These are phyloP conservation scores for Petrocephalus zakoni DNA, from an alignment of 2,113 vertebrate species.

Conservation along the genomic window DNA sequence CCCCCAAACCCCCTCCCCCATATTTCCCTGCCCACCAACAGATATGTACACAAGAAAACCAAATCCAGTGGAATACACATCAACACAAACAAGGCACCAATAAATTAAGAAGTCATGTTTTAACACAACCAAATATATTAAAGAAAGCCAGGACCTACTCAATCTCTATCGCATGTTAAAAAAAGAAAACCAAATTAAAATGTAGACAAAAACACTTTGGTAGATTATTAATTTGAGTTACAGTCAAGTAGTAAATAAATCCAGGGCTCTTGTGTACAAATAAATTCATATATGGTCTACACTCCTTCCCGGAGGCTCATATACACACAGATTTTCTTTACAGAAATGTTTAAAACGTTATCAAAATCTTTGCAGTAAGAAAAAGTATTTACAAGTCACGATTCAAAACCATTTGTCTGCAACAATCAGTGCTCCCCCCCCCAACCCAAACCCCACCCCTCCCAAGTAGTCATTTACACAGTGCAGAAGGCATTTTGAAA, in stretches of 20 bases:
- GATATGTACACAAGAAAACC: conserved; percentile 52
- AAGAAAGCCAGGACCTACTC: conserved; percentile 63
- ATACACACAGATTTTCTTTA: conserved; percentile 57
- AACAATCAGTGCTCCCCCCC: conserved; percentile 29
- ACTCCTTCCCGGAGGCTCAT: conserved; percentile 59
- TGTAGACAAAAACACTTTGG: conserved; percentile 61
- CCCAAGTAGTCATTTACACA: conserved; percentile 64
- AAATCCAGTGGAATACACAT: conserved; percentile 58
- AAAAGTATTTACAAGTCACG: conserved; percentile 64
- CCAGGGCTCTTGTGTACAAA: conserved; percentile 70
- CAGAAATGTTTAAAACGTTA: conserved; percentile 73
- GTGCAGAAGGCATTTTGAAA: conserved; percentile 75
- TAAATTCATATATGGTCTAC: conserved; percentile 68
- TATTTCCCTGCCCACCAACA: conserved; percentile 24
- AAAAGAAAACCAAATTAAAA: conserved; percentile 44
- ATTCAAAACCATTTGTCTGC: conserved; percentile 45
- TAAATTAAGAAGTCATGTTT: conserved; percentile 65
- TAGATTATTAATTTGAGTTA: conserved; percentile 75
- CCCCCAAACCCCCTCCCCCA: background rate
- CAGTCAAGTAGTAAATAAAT: conserved; percentile 78
- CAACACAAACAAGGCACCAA: conserved; percentile 74
- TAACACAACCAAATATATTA: conserved; percentile 52
- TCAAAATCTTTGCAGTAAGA: conserved; percentile 70
- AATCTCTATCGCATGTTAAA: conserved; percentile 59
- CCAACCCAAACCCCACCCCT: conserved; percentile 31